Conservation (phyloP, 2,888 invertebrate species). For the Ischnus inquisitorius region DNA sequence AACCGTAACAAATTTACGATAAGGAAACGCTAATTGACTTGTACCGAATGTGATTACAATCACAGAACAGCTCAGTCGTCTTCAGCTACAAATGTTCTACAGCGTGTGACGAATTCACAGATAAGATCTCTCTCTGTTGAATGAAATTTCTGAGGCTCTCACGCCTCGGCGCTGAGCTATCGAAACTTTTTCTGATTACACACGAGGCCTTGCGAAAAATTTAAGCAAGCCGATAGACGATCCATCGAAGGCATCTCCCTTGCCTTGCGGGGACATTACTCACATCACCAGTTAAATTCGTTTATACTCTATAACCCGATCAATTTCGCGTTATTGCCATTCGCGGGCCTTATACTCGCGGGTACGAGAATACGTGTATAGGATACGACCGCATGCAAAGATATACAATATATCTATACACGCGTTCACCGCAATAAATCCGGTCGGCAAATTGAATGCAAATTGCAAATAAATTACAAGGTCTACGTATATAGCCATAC, state of each 20-base stretch:
- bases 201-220: not conserved
- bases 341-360: not conserved
- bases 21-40: constrained; percentile 62
- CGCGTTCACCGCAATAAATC: constrained; percentile 71
- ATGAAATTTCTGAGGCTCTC: not conserved
- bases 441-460: constrained; percentile 78
- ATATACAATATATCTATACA: constrained; percentile 9
- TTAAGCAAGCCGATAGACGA: not conserved
- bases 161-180: not conserved
- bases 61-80: constrained; percentile 24
- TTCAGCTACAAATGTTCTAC: constrained; percentile 10
- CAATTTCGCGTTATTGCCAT: constrained; percentile 48
- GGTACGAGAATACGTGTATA: constrained; percentile 24
- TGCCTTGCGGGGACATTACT: not conserved
- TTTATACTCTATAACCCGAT: constrained; percentile 45
- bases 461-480: constrained; percentile 80
- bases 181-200: not conserved
- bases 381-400: constrained; percentile 3
- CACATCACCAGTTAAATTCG: constrained; percentile 10
- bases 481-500: constrained; percentile 70
- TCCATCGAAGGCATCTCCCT: too few species aligned
- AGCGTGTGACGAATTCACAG: not conserved
- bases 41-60: constrained; percentile 52
- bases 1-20: constrained; percentile 51
- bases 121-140: constrained; percentile 13